Base-by-base conservation (phyloP, 2,888 invertebrate species). In the Coelopa pilipes region DNA sequence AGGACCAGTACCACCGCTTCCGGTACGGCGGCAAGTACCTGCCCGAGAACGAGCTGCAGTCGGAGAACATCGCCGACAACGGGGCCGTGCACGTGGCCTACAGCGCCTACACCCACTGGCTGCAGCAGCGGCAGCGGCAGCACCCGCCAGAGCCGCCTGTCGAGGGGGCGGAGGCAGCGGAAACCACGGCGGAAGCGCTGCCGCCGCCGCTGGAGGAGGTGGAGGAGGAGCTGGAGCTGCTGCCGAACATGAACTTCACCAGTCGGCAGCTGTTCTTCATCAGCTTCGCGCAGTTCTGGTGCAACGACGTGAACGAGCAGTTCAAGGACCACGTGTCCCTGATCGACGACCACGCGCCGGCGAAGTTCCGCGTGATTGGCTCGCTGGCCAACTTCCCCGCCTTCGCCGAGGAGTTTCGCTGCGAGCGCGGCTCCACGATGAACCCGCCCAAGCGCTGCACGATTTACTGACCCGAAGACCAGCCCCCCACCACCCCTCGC, bases 61-160 rank as follows among this genome's bases (percentile, higher is more conserved):
- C 82, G 19, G 83, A 82, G 73, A 84, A 87, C 65, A 83, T 86
- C 9, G 85, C 87, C 3, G 87, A 87, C 62, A 87, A 85, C 74
- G 81, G 81, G 15, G 86, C 82, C n/a, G 49, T 86, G 0, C 86
- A 87, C 70, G 75, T 87, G 24, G 83, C 87, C 3, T 85, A 81
- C 53, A 80, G 76, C 13, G 81, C 84, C 46, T 86, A 87, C 59
- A 71, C 76, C 0, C 76, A 78, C 13, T 84, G 83, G 80, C 59
- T 86, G 57, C 70, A 72, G 2, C 49, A 17, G 4, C 34, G 34
- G 34, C n/a, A n/a, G 7, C 34, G 17, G 57, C 11, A n/a, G 2
- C 1, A 19, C 70, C 73, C 10, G 65, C 80, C 19, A 70, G 74
- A 12, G 13, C 12, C 15, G 57, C 3, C 17, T 5, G 21, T n/a